Evolutionary conservation across 2,797 vertebrate genomes (phyloP).

Genomic region (Gallinago nigripennis): DNA sequence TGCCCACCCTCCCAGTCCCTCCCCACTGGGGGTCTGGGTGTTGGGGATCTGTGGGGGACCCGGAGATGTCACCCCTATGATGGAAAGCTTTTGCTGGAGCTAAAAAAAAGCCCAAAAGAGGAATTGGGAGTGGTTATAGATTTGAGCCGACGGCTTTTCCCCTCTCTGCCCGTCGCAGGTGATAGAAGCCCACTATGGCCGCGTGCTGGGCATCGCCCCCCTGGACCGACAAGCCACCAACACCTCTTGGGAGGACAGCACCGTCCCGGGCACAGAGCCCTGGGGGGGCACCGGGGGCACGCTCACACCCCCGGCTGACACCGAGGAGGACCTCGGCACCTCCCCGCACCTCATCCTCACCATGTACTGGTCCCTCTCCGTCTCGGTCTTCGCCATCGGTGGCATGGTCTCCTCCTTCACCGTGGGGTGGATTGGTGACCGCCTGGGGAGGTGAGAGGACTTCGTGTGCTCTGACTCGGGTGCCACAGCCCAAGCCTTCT

Average conservation of each 20-base stretch:
- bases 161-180: constrained; percentile 73
- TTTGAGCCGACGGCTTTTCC: rapidly evolving
- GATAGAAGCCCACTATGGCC: constrained; percentile 86
- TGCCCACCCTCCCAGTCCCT: rapidly evolving
- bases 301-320: rapidly evolving
- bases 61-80: neutral
- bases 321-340: rapidly evolving
- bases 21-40: rapidly evolving
- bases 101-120: too few species aligned
- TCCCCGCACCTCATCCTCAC: constrained; percentile 69
- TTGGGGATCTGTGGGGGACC: neutral
- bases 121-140: neutral
- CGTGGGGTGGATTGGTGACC: constrained; percentile 90
- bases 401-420: constrained; percentile 95
- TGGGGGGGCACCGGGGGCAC: neutral
- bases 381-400: constrained; percentile 88
- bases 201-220: constrained; percentile 74
- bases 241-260: neutral
- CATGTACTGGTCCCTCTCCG: constrained; percentile 93
- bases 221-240: neutral
- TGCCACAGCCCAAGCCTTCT: neutral
- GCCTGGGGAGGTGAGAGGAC: constrained; percentile 85
- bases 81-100: neutral
- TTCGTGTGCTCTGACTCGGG: rapidly evolving
- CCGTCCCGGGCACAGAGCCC: rapidly evolving